Evolutionary conservation across 1,140 invertebrate species (phyloP).

Genomic region (Solen grandis): DNA sequence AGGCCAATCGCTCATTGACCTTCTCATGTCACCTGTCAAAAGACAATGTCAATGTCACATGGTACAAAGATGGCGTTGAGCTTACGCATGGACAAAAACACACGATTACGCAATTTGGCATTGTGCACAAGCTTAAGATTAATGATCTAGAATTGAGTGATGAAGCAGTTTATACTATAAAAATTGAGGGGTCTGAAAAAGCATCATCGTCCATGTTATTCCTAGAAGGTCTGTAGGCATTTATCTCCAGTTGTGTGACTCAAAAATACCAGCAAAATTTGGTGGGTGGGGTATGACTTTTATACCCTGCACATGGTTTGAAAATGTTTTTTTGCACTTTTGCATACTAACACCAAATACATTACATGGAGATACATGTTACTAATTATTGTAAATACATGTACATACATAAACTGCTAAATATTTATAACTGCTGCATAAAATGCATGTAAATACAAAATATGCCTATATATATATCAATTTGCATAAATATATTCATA

Average conservation of each 20-base stretch:
- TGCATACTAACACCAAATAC: conserved; percentile 9
- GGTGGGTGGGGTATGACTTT: no score
- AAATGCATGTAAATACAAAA: no score
- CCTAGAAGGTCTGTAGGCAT: conserved; percentile 55
- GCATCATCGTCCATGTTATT: conserved; percentile 56
- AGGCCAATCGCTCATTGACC: conserved; percentile 95
- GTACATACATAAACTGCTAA: no score
- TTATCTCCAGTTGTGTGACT: no score
- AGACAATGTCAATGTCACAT: conserved; percentile 88
- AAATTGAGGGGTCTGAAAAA: conserved; percentile 57
- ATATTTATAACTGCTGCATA: no score
- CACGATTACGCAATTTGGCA: conserved; percentile 60
- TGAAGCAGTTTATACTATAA: conserved; percentile 66
- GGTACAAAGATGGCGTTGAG: conserved; percentile 76
- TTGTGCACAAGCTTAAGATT: conserved; percentile 68
- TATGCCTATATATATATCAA: no score
- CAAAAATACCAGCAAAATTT: no score
- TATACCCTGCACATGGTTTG: no score
- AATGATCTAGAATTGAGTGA: conserved; percentile 64
- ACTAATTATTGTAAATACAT: no score
- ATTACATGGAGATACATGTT: background rate
- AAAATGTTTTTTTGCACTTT: no score
- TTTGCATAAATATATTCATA: no score
- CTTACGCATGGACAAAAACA: conserved; percentile 68
- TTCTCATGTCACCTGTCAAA: conserved; percentile 97